Conservation (phyloP, 2,797 vertebrate genomes). For the Bradypodion ventrale region DNA sequence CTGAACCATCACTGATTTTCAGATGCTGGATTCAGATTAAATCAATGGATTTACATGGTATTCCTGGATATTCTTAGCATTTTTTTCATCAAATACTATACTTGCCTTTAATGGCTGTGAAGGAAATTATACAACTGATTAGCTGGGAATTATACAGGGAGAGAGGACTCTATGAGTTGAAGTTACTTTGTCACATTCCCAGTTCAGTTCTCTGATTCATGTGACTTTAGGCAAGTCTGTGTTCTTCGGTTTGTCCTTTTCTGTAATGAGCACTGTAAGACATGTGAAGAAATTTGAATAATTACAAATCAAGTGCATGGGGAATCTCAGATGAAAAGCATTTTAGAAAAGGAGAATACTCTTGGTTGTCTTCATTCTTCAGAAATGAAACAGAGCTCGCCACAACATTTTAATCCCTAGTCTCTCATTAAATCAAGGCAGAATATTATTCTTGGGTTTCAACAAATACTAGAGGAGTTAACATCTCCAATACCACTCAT, state of each 20-base stretch:
- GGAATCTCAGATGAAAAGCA: slow-evolving; percentile 34
- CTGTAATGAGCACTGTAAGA: slow-evolving; percentile 13
- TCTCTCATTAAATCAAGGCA: neutral
- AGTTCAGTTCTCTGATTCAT: slow-evolving; percentile 26
- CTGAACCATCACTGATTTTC: neutral
- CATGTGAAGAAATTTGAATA: slow-evolving; percentile 23
- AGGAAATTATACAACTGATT: neutral
- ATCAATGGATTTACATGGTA: neutral
- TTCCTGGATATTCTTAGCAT: neutral
- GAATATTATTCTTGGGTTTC: slow-evolving; percentile 3
- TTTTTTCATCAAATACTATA: neutral
- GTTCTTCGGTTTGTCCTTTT: neutral
- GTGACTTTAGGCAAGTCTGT: slow-evolving; percentile 24
- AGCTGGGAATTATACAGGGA: neutral
- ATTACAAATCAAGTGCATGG: slow-evolving; percentile 18
- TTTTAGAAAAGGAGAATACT: slow-evolving; percentile 6
- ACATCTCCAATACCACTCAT: neutral
- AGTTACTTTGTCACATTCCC: slow-evolving; percentile 16
- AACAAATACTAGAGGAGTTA: neutral
- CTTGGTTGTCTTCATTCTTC: slow-evolving; percentile 14
- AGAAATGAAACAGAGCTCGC: slow-evolving; percentile 21
- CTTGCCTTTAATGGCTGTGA: neutral
- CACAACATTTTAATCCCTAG: slow-evolving; percentile 14
- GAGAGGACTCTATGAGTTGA: neutral
- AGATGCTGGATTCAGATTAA: neutral